Base-by-base conservation (phyloP, 2,888 invertebrate species). In the Gymnocheta viridis region DNA sequence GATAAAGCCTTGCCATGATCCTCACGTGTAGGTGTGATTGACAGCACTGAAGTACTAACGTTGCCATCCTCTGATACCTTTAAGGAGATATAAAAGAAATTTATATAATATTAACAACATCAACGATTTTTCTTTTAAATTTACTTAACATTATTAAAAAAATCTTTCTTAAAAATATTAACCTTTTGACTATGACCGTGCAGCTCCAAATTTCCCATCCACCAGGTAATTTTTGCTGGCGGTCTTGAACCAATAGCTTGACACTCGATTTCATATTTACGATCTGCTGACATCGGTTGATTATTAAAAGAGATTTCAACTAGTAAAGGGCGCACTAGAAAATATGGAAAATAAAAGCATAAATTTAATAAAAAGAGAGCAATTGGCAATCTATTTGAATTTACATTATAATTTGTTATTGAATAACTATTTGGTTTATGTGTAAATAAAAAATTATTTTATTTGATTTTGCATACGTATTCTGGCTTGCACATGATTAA, bases 211-310 rank as follows among this genome's bases (percentile, higher is more conserved):
- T 94, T 95, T 88, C 96, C 96, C 93, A 97, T 94, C 94, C 95
- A 96, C 98, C 98, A 98, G 0, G 95, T 95, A 85, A 98, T 95
- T 88, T 95, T 94, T 0, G 97, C 97, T 0, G 97, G 95, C 0
- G 98, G 97, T 85, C 96, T 93, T 4, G 98, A 97, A 0, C 98
- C 98, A 62, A 95, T 94, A 0, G 96, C 95, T 90, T 95, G 95
- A 90, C 98, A 98, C 44, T 95, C 95, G 86, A 98, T 93, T 89
- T 96, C 96, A 85, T 97, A 96, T 89, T 95, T 94, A 88, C 96
- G 94, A 85, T 96, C 96, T 0, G 97, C 96, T 41, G 97, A 96
- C 82, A 98, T 93, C 0, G 97, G 96, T 88, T 96, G 96, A 89
- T 96, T 96, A 89, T 96, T 95, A 87, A 95, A 95, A 85, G 96